Evolutionary conservation across 2,113 vertebrate species (phyloP).

Genomic region (Alouatta palliata): DNA sequence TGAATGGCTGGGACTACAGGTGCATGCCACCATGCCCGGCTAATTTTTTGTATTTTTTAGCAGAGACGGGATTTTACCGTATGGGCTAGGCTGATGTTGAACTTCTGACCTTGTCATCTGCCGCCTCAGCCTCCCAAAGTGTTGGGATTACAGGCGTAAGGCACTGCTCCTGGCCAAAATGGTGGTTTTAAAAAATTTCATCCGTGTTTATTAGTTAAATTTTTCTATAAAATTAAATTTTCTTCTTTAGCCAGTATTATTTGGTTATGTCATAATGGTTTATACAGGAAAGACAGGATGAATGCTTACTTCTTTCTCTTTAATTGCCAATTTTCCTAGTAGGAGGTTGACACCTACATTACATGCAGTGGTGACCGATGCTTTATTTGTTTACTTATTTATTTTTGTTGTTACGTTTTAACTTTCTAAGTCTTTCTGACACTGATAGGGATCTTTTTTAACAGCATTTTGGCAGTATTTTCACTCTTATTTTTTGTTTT

Average conservation of each 20-base stretch:
- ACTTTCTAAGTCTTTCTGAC: slow-evolving; percentile 33
- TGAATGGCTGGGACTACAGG: too few species aligned
- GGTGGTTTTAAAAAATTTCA: slow-evolving; percentile 5
- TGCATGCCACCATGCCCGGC: too few species aligned
- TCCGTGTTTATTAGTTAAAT: neutral
- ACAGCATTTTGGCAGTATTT: slow-evolving; percentile 29
- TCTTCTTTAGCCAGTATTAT: neutral
- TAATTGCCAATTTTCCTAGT: slow-evolving; percentile 6
- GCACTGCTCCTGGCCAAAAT: neutral
- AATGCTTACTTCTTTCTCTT: neutral
- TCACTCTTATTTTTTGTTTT: neutral
- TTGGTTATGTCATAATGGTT: neutral
- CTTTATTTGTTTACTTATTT: slow-evolving; percentile 13
- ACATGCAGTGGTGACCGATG: neutral
- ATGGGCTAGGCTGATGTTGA: too few species aligned
- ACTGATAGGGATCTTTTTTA: neutral
- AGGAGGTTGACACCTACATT: neutral
- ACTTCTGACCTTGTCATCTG: too few species aligned
- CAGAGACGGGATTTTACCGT: too few species aligned
- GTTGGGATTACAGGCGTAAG: too few species aligned
- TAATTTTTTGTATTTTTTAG: too few species aligned
- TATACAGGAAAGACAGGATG: neutral
- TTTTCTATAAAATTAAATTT: slow-evolving; percentile 43
- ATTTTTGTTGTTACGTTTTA: slow-evolving; percentile 2
- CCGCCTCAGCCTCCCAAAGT: too few species aligned